Base-by-base conservation (phyloP, 2,888 invertebrate genomes). In the Hypercompe scribonia region DNA sequence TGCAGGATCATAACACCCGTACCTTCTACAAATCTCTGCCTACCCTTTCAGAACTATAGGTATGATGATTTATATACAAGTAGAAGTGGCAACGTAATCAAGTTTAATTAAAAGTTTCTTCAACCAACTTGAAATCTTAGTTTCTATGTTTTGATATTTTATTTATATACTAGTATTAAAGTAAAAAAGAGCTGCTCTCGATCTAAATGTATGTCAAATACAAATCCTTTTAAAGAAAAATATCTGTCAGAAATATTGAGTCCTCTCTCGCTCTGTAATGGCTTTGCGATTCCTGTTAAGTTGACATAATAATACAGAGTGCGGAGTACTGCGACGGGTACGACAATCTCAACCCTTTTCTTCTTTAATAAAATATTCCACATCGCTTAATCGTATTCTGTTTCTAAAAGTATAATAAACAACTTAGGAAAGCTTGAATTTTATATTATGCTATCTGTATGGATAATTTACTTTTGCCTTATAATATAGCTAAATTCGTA, bases 201-300 rank as follows among this genome's bases (percentile, higher is more conserved):
- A 28, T 65, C 8, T 65, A 28, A 65, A n/a, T 65, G 13, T 42
- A 65, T 31, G 21, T 31, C 21, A 21, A 42, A 34, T 65, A 65
- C 42, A 42, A 65, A 65, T 42, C 42, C 7, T 31, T 65, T 42
- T 8, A 31, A 65, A 28, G 28, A 13, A 2, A 39, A 65, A 39
- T 65, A 39, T 65, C 28, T 65, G 42, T 31, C 31, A 42, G 10
- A 65, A 42, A 65, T 65, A n/a, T 42, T 65, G 65, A 39, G 3
- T 31, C 31, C 31, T 31, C 10, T 21, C 42, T 42, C 31, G 42
- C 21, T 42, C 36, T 21, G 18, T 7, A 42, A 31, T 42, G 42
- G 31, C 42, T 66, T 42, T 66, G 42, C 31, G 39, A 42, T 66
- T 21, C 42, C 10, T 28, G 21, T 21, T 65, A 39, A 65, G 28